phyloP scores from a whole-genome alignment of 2,888 invertebrate genomes.

The Agrotis segetum region DNA sequence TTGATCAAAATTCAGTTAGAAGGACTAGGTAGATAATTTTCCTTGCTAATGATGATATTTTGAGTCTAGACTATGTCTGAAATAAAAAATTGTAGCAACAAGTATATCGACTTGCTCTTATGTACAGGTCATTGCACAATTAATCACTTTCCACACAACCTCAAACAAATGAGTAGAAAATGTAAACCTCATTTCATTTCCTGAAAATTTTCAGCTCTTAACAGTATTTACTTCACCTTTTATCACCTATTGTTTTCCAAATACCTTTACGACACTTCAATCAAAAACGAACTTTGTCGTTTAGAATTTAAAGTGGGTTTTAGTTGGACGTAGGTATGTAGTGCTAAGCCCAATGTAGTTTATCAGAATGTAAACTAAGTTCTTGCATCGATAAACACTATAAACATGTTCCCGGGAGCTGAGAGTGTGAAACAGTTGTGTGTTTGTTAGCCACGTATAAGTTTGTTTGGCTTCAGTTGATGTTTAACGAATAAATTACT shows the following conservation, averaged over 20 bases:
- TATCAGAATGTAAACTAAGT: constrained; percentile 69
- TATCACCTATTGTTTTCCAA: constrained; percentile 69
- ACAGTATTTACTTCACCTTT: constrained; percentile 57
- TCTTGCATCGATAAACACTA: constrained; percentile 53
- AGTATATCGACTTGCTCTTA: too few species aligned
- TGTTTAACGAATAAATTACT: constrained; percentile 15
- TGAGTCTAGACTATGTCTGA: too few species aligned
- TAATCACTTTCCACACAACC: constrained; percentile 20
- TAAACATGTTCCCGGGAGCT: constrained; percentile 41
- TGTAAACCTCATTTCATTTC: constrained; percentile 57
- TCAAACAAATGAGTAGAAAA: constrained; percentile 50
- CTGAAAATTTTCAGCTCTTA: constrained; percentile 56
- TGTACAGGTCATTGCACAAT: constrained; percentile 28
- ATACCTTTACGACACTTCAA: constrained; percentile 12
- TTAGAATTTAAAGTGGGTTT: constrained; percentile 34
- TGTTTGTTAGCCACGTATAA: constrained; percentile 16
- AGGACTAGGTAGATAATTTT: too few species aligned
- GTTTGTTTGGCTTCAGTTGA: constrained; percentile 19
- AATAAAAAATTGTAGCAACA: too few species aligned
- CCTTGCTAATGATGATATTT: too few species aligned
- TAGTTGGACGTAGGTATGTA: constrained; percentile 11
- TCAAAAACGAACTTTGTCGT: constrained; percentile 23
- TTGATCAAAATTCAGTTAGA: too few species aligned
- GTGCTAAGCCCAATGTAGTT: constrained; percentile 42
- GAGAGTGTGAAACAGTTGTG: constrained; percentile 32